Percentiles rank a stretch among this genome's conserved stretches.
Evolutionary conservation across 2,797 vertebrate genomes (phyloP).

Genomic region (Sciaenops ocellatus): DNA sequence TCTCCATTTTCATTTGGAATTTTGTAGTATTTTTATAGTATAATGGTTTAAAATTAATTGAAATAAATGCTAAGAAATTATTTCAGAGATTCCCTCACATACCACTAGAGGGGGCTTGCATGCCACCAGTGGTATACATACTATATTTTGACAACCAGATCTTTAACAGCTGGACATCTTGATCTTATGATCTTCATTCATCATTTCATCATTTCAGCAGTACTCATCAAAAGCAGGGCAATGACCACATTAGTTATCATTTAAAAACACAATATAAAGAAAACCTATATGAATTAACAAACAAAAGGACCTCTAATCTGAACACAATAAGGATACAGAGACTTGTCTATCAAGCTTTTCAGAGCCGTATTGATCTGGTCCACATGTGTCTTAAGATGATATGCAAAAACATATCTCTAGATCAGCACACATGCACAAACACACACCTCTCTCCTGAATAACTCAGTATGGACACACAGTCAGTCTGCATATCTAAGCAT

Average conservation of each 20-base stretch:
- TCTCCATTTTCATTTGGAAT: no score
- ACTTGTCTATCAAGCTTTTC: conserved; percentile 14
- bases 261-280: neutral
- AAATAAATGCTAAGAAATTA: no score
- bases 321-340: neutral
- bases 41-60: no score
- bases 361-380: neutral
- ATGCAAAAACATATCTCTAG: conserved; percentile 14
- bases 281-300: neutral
- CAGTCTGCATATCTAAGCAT: conserved; percentile 69
- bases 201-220: neutral
- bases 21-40: no score
- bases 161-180: neutral
- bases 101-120: no score
- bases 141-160: no score
- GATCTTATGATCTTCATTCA: neutral
- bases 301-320: neutral
- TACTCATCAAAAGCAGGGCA: neutral
- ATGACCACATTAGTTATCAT: neutral
- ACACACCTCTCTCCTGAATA: conserved; percentile 24
- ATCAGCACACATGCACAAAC: conserved; percentile 17
- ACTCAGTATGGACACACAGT: conserved; percentile 53
- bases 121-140: no score
- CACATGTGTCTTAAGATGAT: conserved; percentile 10
- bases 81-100: no score